These are phyloP conservation scores for Trichechus manatus DNA, from an alignment of 2,113 vertebrate genomes.

Conservation along the genomic window DNA sequence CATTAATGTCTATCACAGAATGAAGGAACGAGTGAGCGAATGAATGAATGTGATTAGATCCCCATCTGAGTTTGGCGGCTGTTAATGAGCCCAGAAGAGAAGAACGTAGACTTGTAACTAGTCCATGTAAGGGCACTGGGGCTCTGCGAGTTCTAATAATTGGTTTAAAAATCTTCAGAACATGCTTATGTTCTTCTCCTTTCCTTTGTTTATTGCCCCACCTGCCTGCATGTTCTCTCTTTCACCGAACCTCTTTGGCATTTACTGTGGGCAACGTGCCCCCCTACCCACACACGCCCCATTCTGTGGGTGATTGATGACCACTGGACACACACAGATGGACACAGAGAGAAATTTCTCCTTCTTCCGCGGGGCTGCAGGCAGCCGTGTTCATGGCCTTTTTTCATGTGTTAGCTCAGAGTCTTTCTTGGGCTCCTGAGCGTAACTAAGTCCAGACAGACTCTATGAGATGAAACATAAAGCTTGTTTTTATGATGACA, in stretches of 20 bases:
- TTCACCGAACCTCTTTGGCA: conserved; percentile 64
- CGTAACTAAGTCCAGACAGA: conserved; percentile 57
- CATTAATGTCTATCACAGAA: too few species aligned
- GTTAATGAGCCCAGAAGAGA: background rate
- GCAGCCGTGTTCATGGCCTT: background rate
- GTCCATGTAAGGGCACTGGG: background rate
- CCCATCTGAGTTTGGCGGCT: background rate
- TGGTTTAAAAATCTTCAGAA: conserved; percentile 19
- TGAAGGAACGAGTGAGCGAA: too few species aligned
- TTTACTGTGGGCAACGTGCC: background rate
- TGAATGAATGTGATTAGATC: background rate
- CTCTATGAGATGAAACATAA: conserved; percentile 70
- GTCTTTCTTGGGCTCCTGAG: conserved; percentile 29
- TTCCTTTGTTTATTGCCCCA: background rate
- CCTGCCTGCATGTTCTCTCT: background rate
- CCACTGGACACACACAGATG: conserved; percentile 30
- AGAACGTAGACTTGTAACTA: background rate
- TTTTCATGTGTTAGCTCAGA: conserved; percentile 67
- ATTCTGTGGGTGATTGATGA: conserved; percentile 69
- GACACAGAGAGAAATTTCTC: conserved; percentile 53
- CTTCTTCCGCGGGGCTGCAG: background rate
- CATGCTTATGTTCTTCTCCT: background rate
- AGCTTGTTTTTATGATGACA: conserved; percentile 64
- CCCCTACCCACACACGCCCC: conserved; percentile 17
- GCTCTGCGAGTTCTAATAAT: background rate